These are phyloP conservation scores for Drosophila nikananu DNA, from an alignment of 1,140 invertebrate genomes.

Conservation along the genomic window DNA sequence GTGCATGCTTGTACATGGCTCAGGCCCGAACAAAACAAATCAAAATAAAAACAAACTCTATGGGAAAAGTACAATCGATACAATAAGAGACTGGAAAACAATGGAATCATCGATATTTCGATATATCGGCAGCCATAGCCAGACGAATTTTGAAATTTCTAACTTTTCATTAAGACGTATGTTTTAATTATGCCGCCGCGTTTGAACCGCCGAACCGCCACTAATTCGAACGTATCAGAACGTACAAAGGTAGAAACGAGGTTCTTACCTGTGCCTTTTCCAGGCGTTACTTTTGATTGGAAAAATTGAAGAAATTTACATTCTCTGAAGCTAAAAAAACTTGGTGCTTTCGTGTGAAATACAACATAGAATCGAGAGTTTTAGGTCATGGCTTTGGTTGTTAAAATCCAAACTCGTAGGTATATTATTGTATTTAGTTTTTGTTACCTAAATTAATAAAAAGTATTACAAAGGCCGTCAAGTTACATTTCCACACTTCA, in stretches of 20 bases:
- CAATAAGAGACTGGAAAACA: too few relatives aligned
- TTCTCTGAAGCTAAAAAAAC: neutral
- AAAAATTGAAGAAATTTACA: neutral
- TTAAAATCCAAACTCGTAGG: neutral
- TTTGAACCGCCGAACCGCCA: too few relatives aligned
- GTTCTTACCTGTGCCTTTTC: constrained; percentile 4
- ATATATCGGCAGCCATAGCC: too few relatives aligned
- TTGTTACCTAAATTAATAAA: too few relatives aligned
- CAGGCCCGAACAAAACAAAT: constrained; percentile 18
- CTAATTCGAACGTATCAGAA: neutral
- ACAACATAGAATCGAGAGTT: neutral
- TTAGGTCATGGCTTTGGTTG: constrained; percentile 2
- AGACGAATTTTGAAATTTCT: too few relatives aligned
- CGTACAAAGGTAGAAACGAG: too few relatives aligned
- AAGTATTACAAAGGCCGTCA: too few relatives aligned
- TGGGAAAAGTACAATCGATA: too few relatives aligned
- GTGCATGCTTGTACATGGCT: constrained; percentile 78
- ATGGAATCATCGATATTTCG: too few relatives aligned
- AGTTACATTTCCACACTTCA: too few relatives aligned
- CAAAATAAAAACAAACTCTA: constrained; percentile 20
- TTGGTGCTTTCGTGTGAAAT: neutral
- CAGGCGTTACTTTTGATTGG: constrained; percentile 18
- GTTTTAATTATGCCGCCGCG: too few relatives aligned
- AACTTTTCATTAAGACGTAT: too few relatives aligned
- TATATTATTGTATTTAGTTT: neutral